phyloP scores from a whole-genome alignment of 2,888 invertebrate genomes.

The Colostygia pectinataria region DNA sequence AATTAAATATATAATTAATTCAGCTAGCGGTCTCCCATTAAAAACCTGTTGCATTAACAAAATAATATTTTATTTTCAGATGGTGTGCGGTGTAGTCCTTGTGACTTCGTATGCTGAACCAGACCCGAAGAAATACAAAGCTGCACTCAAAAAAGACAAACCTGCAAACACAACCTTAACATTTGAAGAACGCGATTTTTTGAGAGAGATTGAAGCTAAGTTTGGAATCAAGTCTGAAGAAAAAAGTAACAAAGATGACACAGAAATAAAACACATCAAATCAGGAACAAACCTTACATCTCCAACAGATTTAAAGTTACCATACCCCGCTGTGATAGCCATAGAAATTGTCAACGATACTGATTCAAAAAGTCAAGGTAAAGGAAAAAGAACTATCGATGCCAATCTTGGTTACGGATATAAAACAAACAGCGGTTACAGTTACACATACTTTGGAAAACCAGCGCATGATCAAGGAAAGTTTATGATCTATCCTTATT shows the following conservation, averaged over 20 bases:
- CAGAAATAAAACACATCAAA: slow-evolving; percentile 32
- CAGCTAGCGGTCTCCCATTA: too few species aligned
- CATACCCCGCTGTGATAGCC: slow-evolving; percentile 82
- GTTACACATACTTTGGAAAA: slow-evolving; percentile 78
- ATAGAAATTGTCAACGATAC: slow-evolving; percentile 85
- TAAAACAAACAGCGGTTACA: slow-evolving; percentile 76
- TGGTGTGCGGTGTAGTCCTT: slow-evolving; percentile 56
- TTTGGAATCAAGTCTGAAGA: slow-evolving; percentile 68
- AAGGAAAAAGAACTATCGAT: slow-evolving; percentile 86
- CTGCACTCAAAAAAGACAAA: slow-evolving; percentile 54
- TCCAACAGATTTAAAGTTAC: slow-evolving; percentile 28
- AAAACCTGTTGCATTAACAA: not conserved
- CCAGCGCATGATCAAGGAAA: slow-evolving; percentile 74
- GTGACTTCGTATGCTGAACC: slow-evolving; percentile 56
- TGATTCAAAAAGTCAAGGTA: slow-evolving; percentile 78
- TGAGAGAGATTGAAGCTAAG: slow-evolving; percentile 76
- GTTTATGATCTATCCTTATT: slow-evolving; percentile 87
- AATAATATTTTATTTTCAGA: slow-evolving; percentile 54
- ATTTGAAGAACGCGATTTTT: slow-evolving; percentile 69
- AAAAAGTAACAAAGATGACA: slow-evolving; percentile 45
- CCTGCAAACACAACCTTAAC: slow-evolving; percentile 57
- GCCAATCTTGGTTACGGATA: slow-evolving; percentile 88
- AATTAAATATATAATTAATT: too few species aligned
- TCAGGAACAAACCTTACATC: slow-evolving; percentile 37
- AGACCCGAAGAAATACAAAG: slow-evolving; percentile 74